A percentile compares a stretch with the other conserved stretches of the same genome.
These are phyloP conservation scores for Alectura lathami DNA, from an alignment of 2,113 vertebrate species.

Conservation along the genomic window DNA sequence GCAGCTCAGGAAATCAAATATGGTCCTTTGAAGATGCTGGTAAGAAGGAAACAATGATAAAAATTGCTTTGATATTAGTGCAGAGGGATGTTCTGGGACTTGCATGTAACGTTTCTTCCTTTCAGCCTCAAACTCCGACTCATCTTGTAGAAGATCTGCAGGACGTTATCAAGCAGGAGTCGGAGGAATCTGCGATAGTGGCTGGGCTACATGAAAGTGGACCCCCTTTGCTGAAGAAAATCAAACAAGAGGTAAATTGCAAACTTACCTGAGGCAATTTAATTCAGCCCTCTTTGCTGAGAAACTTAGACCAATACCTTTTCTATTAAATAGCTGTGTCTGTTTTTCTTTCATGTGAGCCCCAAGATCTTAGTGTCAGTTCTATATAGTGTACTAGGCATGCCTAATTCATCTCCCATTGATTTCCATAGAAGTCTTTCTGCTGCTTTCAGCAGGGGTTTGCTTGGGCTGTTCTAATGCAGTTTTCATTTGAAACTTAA, in stretches of 20 bases:
- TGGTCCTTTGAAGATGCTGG: conserved; percentile 90
- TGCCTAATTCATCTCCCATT: conserved; percentile 68
- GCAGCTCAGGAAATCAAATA: conserved; percentile 93
- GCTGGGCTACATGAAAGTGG: conserved; percentile 80
- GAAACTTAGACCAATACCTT: conserved; percentile 49
- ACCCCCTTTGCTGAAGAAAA: conserved; percentile 92
- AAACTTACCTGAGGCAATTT: conserved; percentile 49
- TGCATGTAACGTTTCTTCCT: conserved; percentile 43
- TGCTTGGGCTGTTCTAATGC: conserved; percentile 47
- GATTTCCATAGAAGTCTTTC: conserved; percentile 65
- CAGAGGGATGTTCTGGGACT: conserved; percentile 39
- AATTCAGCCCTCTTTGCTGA: conserved; percentile 54
- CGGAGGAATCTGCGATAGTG: conserved; percentile 88
- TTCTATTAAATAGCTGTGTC: conserved; percentile 51
- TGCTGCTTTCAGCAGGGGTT: conserved; percentile 65
- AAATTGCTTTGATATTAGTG: conserved; percentile 27
- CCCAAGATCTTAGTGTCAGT: conserved; percentile 47
- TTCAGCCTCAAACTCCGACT: conserved; percentile 85
- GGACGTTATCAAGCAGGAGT: conserved; percentile 94
- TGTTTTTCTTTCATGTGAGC: conserved; percentile 60
- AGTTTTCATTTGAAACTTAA: conserved; percentile 64
- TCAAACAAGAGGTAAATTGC: conserved; percentile 94
- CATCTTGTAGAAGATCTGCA: conserved; percentile 87
- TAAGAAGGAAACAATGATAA: conserved; percentile 76
- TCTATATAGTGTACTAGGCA: conserved; percentile 51